Conservation (phyloP, 2,888 invertebrate genomes). For the Drosophila nr. medialis region DNA sequence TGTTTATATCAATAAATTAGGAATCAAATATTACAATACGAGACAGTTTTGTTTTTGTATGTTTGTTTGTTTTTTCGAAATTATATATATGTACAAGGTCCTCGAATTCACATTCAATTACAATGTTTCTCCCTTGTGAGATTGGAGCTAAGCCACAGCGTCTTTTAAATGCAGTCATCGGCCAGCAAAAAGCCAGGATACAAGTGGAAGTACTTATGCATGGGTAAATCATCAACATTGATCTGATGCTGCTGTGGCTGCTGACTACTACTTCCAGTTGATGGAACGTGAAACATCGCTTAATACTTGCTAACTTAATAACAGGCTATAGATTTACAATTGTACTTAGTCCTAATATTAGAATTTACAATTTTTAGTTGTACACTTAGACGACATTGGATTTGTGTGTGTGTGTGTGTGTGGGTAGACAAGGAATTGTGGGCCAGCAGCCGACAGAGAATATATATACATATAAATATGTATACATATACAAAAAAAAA, state of each 20-base stretch:
- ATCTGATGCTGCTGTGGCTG: conserved; percentile 36
- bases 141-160: conserved; percentile 54
- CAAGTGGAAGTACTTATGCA: conserved; percentile 42
- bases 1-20: conserved; percentile 67
- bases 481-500: conserved; percentile 8
- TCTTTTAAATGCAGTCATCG: conserved; percentile 66
- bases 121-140: conserved; percentile 16
- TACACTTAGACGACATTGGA: conserved; percentile 63
- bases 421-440: conserved; percentile 21
- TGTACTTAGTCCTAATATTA: conserved; percentile 75
- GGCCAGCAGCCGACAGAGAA: conserved; percentile 18
- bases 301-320: conserved; percentile 76
- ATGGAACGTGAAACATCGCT: conserved; percentile 55
- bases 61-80: conserved; percentile 19
- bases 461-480: conserved; percentile 17
- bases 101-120: conserved; percentile 39
- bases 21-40: conserved; percentile 67
- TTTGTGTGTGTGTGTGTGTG: conserved; percentile 10
- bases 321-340: conserved; percentile 71
- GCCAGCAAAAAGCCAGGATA: conserved; percentile 26
- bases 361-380: conserved; percentile 72
- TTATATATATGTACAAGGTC: conserved; percentile 50
- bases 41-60: conserved; percentile 43
- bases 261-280: neutral
- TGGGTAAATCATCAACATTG: conserved; percentile 5